phyloP scores from a whole-genome alignment of 2,113 vertebrate species.

The Connochaetes taurinus region DNA sequence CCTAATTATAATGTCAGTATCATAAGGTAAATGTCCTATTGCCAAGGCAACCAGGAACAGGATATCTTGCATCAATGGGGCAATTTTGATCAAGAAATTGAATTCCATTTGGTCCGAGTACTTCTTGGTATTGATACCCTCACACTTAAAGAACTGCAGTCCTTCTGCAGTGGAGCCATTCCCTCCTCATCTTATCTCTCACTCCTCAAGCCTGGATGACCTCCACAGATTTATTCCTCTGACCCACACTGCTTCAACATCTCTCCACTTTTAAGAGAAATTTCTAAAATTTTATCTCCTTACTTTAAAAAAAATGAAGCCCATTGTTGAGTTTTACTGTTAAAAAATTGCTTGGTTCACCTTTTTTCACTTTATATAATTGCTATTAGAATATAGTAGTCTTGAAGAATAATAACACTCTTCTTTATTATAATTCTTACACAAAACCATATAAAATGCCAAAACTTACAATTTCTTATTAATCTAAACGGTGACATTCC shows the following conservation, averaged over 20 bases:
- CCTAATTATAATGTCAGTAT: not conserved
- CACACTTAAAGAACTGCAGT: not conserved
- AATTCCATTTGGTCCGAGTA: not conserved
- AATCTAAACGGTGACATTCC: not conserved
- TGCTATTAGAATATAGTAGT: not conserved
- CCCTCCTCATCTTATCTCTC: not conserved
- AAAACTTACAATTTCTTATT: conserved; percentile 7
- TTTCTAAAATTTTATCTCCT: conserved; percentile 17
- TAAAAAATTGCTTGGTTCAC: not conserved
- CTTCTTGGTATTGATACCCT: not conserved
- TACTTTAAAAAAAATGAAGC: not conserved
- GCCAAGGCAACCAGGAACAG: not conserved
- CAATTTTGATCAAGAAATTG: not conserved
- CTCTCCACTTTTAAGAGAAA: not conserved
- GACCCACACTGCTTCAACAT: not conserved
- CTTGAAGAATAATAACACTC: not conserved
- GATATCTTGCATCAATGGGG: not conserved
- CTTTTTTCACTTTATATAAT: not conserved
- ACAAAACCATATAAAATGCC: not conserved
- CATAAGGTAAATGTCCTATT: not conserved
- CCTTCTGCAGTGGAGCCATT: too few relatives aligned
- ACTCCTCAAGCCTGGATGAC: not conserved
- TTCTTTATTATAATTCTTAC: not conserved
- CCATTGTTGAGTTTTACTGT: not conserved
- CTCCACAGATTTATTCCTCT: not conserved